These are phyloP conservation scores for Oxyura jamaicensis DNA, from an alignment of 2,113 vertebrate genomes.

Conservation along the genomic window DNA sequence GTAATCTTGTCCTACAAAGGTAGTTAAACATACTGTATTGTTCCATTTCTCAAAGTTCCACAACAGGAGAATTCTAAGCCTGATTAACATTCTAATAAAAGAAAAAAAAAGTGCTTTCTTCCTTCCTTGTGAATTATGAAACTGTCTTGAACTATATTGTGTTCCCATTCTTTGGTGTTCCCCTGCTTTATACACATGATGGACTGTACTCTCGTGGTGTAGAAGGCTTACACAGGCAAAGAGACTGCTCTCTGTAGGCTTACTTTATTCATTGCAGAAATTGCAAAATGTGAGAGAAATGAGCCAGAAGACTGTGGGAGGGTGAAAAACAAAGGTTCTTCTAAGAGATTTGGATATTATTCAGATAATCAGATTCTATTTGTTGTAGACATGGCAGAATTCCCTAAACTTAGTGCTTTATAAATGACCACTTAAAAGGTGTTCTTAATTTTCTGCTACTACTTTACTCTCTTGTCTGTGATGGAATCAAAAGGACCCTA, in stretches of 20 bases:
- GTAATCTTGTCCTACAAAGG: neutral
- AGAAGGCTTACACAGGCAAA: neutral
- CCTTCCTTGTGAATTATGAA: neutral
- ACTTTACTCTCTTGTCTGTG: neutral
- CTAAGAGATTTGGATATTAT: neutral
- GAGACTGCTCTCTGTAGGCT: neutral
- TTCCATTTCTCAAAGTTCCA: neutral
- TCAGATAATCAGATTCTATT: conserved; percentile 1
- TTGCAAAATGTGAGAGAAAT: neutral
- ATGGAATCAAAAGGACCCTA: neutral
- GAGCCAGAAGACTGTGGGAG: neutral
- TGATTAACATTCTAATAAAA: neutral
- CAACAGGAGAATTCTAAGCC: neutral
- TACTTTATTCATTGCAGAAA: neutral
- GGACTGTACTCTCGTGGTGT: neutral
- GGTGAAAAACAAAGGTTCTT: neutral
- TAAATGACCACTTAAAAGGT: neutral
- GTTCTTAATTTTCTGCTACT: neutral
- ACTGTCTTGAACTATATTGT: neutral
- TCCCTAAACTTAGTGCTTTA: neutral
- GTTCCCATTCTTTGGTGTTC: neutral
- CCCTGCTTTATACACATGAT: neutral
- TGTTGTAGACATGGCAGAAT: neutral
- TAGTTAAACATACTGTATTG: neutral
- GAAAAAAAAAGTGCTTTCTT: neutral